These are phyloP conservation scores for Philonicus albiceps DNA, from an alignment of 2,888 invertebrate genomes.

Conservation along the genomic window DNA sequence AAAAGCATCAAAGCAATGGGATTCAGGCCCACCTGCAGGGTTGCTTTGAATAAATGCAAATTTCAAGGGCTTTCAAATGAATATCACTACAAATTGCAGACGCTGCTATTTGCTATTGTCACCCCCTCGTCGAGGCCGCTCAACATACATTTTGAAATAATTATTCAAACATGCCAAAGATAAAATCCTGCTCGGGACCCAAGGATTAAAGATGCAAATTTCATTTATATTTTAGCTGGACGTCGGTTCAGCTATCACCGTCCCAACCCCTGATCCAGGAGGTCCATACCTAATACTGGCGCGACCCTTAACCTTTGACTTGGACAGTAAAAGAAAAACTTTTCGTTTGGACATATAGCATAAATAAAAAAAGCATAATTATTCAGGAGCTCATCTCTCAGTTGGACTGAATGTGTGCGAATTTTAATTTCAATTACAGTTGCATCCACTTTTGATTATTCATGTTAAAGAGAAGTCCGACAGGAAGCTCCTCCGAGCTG, in stretches of 20 bases:
- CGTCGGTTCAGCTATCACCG: neutral
- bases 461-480: constrained; percentile 32
- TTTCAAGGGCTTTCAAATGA: neutral
- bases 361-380: constrained; percentile 27
- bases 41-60: neutral
- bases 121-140: neutral
- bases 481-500: constrained; percentile 39
- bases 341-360: neutral
- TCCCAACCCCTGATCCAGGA: neutral
- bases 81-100: neutral
- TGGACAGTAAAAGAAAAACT: constrained; percentile 15
- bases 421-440: constrained; percentile 35
- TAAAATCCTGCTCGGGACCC: neutral
- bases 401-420: neutral
- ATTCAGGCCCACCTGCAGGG: neutral
- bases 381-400: constrained; percentile 10
- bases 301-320: constrained; percentile 5
- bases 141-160: neutral
- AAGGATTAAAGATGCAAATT: constrained; percentile 14
- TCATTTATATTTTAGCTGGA: constrained; percentile 3
- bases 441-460: constrained; percentile 36
- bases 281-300: neutral
- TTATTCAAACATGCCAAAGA: neutral
- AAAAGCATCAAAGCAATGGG: neutral
- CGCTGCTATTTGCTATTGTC: neutral